Evolutionary conservation across 2,113 vertebrate genomes (phyloP).

Genomic region (Hippocampus barbouri): DNA sequence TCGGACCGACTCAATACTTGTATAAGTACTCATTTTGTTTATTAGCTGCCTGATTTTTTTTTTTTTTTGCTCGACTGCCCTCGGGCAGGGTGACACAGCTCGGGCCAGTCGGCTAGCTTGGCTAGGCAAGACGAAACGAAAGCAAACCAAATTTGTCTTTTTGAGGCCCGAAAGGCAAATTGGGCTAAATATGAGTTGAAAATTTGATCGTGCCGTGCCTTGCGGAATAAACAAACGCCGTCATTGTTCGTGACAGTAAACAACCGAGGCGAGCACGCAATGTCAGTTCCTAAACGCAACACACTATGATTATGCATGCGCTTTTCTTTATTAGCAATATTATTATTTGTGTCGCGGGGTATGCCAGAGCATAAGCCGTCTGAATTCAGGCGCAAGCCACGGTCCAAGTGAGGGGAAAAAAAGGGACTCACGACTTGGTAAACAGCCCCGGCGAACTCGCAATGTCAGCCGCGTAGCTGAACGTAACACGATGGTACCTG

Average conservation of each 20-base stretch:
- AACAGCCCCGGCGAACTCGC: background rate
- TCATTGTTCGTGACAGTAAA: background rate
- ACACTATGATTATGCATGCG: background rate
- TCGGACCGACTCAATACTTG: background rate
- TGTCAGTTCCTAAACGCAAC: background rate
- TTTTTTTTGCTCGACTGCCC: background rate
- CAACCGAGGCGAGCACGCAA: background rate
- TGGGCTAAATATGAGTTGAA: background rate
- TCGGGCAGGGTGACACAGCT: constrained; percentile 2
- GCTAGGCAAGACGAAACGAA: background rate
- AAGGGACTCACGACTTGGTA: background rate
- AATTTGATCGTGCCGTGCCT: background rate
- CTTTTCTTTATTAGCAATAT: background rate
- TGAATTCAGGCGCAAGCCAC: background rate
- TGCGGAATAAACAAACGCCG: background rate
- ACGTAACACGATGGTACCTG: background rate
- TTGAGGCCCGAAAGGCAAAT: background rate
- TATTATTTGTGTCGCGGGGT: background rate
- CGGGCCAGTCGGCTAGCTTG: background rate
- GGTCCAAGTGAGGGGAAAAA: background rate
- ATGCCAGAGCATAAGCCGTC: background rate
- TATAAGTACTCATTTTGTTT: background rate
- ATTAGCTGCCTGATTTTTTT: background rate
- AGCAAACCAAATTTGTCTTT: background rate
- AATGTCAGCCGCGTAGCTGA: background rate